Percentiles rank a stretch among this genome's conserved stretches.
Evolutionary conservation across 2,888 invertebrate species (phyloP).

Genomic region (Mechanitis messenoides): DNA sequence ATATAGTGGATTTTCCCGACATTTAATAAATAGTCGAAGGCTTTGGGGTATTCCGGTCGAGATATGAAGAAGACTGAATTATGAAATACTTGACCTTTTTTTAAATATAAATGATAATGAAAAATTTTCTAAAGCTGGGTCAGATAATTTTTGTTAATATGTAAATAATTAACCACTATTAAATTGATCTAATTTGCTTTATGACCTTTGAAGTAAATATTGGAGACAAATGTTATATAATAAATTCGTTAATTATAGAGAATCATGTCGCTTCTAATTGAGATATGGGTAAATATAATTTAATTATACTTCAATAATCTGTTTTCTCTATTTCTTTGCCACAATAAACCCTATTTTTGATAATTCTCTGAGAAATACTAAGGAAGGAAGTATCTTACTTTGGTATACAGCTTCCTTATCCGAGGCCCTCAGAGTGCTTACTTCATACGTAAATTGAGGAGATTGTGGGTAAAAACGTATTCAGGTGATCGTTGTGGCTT

Average conservation of each 20-base stretch:
- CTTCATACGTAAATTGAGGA: neutral
- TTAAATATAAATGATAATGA: too few species aligned
- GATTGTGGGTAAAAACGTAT: neutral
- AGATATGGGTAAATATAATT: too few species aligned
- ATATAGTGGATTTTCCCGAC: neutral
- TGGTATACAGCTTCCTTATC: neutral
- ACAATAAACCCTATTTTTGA: neutral
- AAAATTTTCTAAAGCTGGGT: too few species aligned
- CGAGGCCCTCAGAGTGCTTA: neutral
- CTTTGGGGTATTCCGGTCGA: neutral
- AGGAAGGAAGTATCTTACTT: neutral
- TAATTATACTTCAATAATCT: neutral
- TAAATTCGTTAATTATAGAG: too few species aligned
- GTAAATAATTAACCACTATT: too few species aligned
- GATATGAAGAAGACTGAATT: neutral
- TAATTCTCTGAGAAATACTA: neutral
- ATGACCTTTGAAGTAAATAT: too few species aligned
- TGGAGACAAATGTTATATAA: too few species aligned
- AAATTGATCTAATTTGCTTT: too few species aligned
- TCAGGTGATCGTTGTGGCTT: neutral
- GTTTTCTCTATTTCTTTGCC: neutral
- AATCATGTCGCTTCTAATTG: too few species aligned
- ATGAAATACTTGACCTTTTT: neutral
- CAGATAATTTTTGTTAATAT: too few species aligned
- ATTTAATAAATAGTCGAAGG: neutral